Percentiles rank a stretch among this genome's conserved stretches.
Evolutionary conservation across 2,113 vertebrate species (phyloP).

Genomic region (Nyctibius bracteatus): DNA sequence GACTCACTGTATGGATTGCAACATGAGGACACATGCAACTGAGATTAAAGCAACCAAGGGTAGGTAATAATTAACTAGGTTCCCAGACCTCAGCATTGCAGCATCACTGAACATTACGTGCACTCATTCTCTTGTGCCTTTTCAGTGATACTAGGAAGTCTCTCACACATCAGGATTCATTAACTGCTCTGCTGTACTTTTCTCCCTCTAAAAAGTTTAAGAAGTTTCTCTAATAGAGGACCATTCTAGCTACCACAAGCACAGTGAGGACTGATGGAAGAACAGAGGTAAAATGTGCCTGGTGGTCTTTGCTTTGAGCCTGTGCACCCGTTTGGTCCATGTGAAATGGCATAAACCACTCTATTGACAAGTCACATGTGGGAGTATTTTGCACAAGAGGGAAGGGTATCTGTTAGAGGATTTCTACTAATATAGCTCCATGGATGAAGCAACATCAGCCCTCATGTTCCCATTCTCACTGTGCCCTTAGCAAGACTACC

Average conservation of each 20-base stretch:
- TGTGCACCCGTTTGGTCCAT: neutral
- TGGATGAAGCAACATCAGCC: neutral
- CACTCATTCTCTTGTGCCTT: neutral
- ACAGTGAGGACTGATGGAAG: neutral
- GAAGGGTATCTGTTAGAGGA: neutral
- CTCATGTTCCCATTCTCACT: neutral
- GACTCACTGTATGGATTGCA: neutral
- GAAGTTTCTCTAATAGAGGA: neutral
- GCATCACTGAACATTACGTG: neutral
- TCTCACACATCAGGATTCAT: neutral
- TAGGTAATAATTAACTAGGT: neutral
- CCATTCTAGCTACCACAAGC: neutral
- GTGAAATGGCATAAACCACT: neutral
- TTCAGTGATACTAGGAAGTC: neutral
- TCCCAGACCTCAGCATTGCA: neutral
- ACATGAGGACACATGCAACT: neutral
- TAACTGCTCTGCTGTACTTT: neutral
- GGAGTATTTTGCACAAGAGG: neutral
- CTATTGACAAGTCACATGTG: fast-evolving
- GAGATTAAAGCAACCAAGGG: neutral
- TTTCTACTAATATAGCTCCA: neutral
- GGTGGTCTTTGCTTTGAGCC: neutral
- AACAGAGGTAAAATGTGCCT: neutral
- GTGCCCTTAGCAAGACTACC: neutral
- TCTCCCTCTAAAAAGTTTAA: neutral